Percentiles rank a stretch among this genome's conserved stretches.
Conservation (phyloP, 2,113 vertebrate genomes). For the Rhinogobius similis region DNA sequence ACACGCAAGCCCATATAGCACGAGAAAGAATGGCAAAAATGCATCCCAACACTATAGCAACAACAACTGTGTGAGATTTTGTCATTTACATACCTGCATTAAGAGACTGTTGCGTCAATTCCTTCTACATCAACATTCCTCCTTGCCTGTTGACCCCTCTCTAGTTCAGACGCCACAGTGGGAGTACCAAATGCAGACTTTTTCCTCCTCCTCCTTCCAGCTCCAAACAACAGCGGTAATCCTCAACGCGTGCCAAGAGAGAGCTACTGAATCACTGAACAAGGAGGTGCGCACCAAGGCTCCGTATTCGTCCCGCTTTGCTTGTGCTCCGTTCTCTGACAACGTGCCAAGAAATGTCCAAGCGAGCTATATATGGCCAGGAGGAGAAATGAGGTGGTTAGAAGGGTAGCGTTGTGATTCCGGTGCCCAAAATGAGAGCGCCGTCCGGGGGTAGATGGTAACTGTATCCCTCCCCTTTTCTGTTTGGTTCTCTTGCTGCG, state of each 20-base stretch:
- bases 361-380: constrained; percentile 75
- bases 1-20: neutral
- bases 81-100: constrained; percentile 63
- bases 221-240: constrained; percentile 70
- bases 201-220: constrained; percentile 34
- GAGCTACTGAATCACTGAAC: constrained; percentile 54
- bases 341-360: constrained; percentile 62
- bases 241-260: constrained; percentile 66
- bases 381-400: constrained; percentile 45
- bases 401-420: constrained; percentile 53
- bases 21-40: neutral
- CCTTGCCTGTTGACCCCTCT: constrained; percentile 46
- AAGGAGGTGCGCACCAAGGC: constrained; percentile 40
- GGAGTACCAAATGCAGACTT: constrained; percentile 60
- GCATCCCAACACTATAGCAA: neutral
- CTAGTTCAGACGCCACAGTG: constrained; percentile 38
- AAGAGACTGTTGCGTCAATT: constrained; percentile 31
- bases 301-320: constrained; percentile 48
- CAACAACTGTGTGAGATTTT: neutral
- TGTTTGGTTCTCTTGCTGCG: constrained; percentile 2
- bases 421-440: constrained; percentile 64
- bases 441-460: constrained; percentile 55
- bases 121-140: constrained; percentile 55
- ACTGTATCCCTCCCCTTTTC: constrained; percentile 57
- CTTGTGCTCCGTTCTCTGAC: constrained; percentile 35